Evolutionary conservation across 2,888 invertebrate species (phyloP).

Genomic region (Catocala sponsa): DNA sequence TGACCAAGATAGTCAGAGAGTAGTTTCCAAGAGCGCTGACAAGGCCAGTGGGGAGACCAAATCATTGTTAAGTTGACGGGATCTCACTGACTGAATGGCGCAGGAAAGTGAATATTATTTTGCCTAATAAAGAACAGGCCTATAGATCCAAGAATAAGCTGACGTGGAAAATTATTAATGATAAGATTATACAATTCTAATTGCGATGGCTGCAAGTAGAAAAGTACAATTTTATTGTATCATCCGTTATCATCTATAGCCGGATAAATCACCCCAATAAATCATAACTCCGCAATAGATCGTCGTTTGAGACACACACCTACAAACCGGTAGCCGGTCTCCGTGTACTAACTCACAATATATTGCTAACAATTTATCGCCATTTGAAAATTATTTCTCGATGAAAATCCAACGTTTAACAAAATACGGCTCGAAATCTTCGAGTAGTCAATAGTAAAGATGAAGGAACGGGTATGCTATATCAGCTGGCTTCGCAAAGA

Average conservation of each 20-base stretch:
- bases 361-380: conserved; percentile 74
- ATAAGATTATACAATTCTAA: too few relatives aligned
- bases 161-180: too few relatives aligned
- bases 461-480: conserved; percentile 21
- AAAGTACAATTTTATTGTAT: neutral
- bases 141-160: too few relatives aligned
- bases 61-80: too few relatives aligned
- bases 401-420: conserved; percentile 63
- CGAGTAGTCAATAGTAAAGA: conserved; percentile 24
- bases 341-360: conserved; percentile 61
- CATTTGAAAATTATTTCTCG: conserved; percentile 72
- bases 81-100: too few relatives aligned
- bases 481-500: conserved; percentile 24
- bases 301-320: conserved; percentile 38
- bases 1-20: too few relatives aligned
- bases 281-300: conserved; percentile 14
- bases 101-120: too few relatives aligned
- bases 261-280: neutral
- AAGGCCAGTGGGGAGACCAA: too few relatives aligned
- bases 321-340: conserved; percentile 65
- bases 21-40: too few relatives aligned
- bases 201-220: too few relatives aligned
- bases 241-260: neutral
- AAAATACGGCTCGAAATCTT: conserved; percentile 48
- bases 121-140: too few relatives aligned